These are phyloP conservation scores for Nycticebus coucang DNA, from an alignment of 2,113 vertebrate species.

Conservation along the genomic window DNA sequence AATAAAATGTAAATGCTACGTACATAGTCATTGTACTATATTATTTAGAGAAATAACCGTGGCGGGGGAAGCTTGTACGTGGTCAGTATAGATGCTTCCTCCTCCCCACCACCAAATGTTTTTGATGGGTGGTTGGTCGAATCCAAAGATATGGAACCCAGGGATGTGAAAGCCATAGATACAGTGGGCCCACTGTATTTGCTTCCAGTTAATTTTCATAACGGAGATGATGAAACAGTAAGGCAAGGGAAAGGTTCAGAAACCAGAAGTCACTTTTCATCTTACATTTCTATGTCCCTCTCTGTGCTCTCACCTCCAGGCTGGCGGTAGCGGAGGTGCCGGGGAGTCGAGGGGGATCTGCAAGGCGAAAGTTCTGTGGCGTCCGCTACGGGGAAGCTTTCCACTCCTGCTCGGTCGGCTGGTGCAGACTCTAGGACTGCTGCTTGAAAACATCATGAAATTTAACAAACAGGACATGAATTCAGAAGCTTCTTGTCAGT, in stretches of 20 bases:
- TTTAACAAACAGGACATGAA: conserved; percentile 51
- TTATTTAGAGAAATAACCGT: neutral
- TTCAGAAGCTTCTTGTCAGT: neutral
- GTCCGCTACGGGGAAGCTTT: conserved; percentile 89
- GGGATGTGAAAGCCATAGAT: neutral
- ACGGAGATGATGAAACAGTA: neutral
- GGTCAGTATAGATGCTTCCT: neutral
- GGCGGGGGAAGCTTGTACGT: neutral
- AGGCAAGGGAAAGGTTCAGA: neutral
- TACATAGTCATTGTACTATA: neutral
- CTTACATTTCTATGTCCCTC: neutral
- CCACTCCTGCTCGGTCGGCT: conserved; percentile 90
- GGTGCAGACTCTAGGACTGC: conserved; percentile 93
- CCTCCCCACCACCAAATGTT: neutral
- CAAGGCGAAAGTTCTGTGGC: conserved; percentile 92
- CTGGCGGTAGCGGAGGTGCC: conserved; percentile 94
- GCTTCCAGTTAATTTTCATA: neutral
- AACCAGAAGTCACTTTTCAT: neutral
- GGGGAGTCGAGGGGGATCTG: conserved; percentile 94
- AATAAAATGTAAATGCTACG: neutral
- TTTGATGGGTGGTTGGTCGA: neutral
- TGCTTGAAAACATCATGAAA: conserved; percentile 81
- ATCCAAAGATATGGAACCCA: neutral
- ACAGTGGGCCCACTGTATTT: neutral
- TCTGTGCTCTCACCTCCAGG: conserved; percentile 88